These are phyloP conservation scores for Sebastes iracundus DNA, from an alignment of 2,797 vertebrate genomes.

Conservation along the genomic window DNA sequence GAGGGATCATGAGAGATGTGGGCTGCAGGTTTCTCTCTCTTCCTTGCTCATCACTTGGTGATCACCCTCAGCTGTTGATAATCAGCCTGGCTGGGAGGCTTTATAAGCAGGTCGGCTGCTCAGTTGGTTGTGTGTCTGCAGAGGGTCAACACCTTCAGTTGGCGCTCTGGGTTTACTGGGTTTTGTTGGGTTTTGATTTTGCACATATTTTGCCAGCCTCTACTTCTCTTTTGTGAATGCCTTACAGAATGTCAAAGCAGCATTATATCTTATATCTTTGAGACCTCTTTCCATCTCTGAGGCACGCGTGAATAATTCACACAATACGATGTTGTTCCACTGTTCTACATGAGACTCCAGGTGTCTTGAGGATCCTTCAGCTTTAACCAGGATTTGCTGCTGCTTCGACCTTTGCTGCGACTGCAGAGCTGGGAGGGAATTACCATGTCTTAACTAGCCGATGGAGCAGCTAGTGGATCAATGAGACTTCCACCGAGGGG, in stretches of 20 bases:
- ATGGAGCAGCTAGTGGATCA: conserved; percentile 23
- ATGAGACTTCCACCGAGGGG: conserved; percentile 22
- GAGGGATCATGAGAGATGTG: no score
- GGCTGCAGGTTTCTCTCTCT: no score
- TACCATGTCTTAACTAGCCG: conserved; percentile 31
- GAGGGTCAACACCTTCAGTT: no score
- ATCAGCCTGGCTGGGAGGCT: no score
- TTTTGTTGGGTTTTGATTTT: no score
- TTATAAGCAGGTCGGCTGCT: rapidly evolving
- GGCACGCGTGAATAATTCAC: conserved; percentile 18
- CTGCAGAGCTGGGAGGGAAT: background rate
- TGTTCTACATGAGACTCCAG: background rate
- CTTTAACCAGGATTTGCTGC: conserved; percentile 6
- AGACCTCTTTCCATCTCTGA: background rate
- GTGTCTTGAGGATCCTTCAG: background rate
- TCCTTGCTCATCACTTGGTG: no score
- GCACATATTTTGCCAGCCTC: no score
- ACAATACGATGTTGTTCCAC: background rate
- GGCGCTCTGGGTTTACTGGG: no score
- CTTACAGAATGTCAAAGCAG: background rate
- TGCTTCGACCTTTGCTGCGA: background rate
- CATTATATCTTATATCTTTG: background rate
- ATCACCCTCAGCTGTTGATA: no score
- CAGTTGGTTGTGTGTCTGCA: no score
- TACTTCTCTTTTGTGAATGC: no score